phyloP scores from a whole-genome alignment of 2,888 invertebrate species.

The Drosophila peninsularis region DNA sequence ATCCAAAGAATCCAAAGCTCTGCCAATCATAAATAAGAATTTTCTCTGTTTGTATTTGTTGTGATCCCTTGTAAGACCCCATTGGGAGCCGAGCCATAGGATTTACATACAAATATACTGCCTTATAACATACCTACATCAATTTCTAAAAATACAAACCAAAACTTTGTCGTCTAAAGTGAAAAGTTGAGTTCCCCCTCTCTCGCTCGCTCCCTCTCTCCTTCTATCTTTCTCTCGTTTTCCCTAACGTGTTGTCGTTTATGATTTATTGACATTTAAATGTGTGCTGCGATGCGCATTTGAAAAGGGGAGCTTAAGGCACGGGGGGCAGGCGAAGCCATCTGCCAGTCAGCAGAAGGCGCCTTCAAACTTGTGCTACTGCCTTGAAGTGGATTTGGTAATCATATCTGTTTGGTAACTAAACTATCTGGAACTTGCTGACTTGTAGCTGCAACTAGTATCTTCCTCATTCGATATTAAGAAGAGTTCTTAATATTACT shows the following conservation, averaged over 20 bases:
- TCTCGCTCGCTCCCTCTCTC: neutral
- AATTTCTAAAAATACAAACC: slow-evolving; percentile 42
- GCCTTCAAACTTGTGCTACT: too few species aligned
- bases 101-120: slow-evolving; percentile 8
- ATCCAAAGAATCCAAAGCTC: slow-evolving; percentile 3
- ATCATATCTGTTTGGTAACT: neutral
- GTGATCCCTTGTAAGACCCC: slow-evolving; percentile 62
- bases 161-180: slow-evolving; percentile 40
- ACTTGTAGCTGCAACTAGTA: too few species aligned
- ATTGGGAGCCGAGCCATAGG: slow-evolving; percentile 46
- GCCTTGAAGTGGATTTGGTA: neutral
- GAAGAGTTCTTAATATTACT: too few species aligned
- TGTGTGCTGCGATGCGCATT: slow-evolving; percentile 25
- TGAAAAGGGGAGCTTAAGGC: neutral
- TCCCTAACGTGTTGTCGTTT: slow-evolving; percentile 24
- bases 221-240: neutral
- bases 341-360: slow-evolving; percentile 7
- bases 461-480: too few species aligned
- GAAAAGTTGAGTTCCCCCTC: slow-evolving; percentile 30
- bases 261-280: slow-evolving; percentile 78
- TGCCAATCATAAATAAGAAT: slow-evolving; percentile 48
- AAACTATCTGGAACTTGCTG: neutral
- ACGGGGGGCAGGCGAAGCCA: neutral
- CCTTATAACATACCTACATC: slow-evolving; percentile 24
- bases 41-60: slow-evolving; percentile 38